phyloP scores from a whole-genome alignment of 2,113 vertebrate genomes.

The Synodontis membranacea region DNA sequence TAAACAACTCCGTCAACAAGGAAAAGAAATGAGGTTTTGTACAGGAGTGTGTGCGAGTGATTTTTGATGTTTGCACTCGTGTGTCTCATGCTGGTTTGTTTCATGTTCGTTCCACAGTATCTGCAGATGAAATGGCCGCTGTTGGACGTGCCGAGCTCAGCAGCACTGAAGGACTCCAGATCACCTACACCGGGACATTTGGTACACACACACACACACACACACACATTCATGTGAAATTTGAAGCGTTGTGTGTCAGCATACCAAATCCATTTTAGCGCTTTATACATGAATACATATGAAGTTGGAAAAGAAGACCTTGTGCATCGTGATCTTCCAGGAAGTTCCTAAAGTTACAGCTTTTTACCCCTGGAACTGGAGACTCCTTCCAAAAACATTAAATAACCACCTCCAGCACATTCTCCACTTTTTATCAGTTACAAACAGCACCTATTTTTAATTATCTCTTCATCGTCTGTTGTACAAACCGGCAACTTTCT shows the following conservation, averaged over 20 bases:
- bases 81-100: neutral
- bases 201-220: slow-evolving; percentile 71
- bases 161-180: slow-evolving; percentile 80
- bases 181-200: slow-evolving; percentile 82
- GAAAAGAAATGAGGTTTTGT: neutral
- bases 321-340: neutral
- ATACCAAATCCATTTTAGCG: neutral
- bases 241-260: neutral
- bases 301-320: neutral
- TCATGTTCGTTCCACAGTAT: slow-evolving; percentile 73
- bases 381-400: neutral
- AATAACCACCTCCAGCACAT: neutral
- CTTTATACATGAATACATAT: neutral
- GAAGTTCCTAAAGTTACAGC: neutral
- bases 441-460: neutral
- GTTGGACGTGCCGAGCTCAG: slow-evolving; percentile 81
- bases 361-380: neutral
- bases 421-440: neutral
- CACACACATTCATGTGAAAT: neutral
- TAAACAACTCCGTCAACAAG: neutral
- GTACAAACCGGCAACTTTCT: neutral
- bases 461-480: neutral
- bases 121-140: slow-evolving; percentile 96
- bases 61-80: neutral
- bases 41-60: neutral